A percentile compares a stretch with the other conserved stretches of the same genome.
phyloP scores from a whole-genome alignment of 2,888 invertebrate species.

The Pristionchus entomophagus region DNA sequence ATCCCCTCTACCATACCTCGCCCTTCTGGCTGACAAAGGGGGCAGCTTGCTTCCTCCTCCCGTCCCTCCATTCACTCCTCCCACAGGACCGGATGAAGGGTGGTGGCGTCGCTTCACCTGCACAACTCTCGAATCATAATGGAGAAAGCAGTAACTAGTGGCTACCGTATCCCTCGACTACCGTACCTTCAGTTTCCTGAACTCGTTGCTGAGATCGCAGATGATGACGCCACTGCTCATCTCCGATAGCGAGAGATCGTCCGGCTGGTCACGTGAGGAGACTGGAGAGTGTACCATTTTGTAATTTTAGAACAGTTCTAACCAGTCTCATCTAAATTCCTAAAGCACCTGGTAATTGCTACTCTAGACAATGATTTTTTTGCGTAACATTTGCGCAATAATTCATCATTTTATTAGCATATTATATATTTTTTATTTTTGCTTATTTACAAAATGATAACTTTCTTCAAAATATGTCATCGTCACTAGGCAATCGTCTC shows the following conservation, averaged over 20 bases:
- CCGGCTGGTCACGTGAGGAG: background rate
- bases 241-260: constrained; percentile 51
- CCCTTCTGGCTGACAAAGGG: constrained; percentile 15
- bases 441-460: too few species aligned
- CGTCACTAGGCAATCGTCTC: too few species aligned
- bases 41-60: background rate
- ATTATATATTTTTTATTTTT: too few species aligned
- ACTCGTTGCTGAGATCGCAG: constrained; percentile 57
- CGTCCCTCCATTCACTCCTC: background rate
- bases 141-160: background rate
- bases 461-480: too few species aligned
- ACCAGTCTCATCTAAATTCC: too few species aligned
- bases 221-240: constrained; percentile 59
- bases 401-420: too few species aligned
- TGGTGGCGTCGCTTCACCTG: constrained; percentile 47
- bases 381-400: too few species aligned
- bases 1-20: too few species aligned
- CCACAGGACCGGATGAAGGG: background rate
- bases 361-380: too few species aligned
- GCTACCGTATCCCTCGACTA: background rate
- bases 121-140: background rate
- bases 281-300: background rate
- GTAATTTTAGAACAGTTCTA: too few species aligned
- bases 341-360: too few species aligned
- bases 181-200: constrained; percentile 55